Percentiles rank a stretch among this genome's conserved stretches.
These are phyloP conservation scores for Coecobrya sp. DNA, from an alignment of 2,888 invertebrate species.

Conservation along the genomic window DNA sequence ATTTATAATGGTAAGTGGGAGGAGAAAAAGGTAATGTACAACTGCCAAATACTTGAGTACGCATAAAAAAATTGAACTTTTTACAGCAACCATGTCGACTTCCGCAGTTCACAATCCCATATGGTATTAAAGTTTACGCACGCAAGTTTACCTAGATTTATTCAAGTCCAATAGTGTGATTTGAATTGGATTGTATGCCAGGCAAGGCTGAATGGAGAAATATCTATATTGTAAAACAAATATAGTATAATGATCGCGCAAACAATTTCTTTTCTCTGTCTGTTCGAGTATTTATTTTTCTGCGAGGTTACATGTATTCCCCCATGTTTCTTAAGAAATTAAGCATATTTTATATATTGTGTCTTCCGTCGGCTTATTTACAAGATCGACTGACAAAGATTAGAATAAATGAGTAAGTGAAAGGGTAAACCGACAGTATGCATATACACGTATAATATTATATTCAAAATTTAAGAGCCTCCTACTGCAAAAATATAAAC, in stretches of 20 bases:
- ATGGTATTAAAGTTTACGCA: not conserved
- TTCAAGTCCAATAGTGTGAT: not conserved
- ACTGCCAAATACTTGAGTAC: slow-evolving; percentile 1
- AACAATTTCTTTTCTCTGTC: not conserved
- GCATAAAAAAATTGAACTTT: slow-evolving; percentile 12
- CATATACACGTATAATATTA: not conserved
- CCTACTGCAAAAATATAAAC: not conserved
- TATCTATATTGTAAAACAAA: not conserved
- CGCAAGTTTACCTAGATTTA: not conserved
- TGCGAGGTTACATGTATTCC: not conserved
- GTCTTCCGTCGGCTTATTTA: not conserved
- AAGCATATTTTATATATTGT: not conserved
- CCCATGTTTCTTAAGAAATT: slow-evolving; percentile 14
- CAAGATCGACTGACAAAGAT: not conserved
- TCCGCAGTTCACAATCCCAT: not conserved
- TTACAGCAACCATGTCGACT: too few species aligned
- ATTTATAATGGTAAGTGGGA: slow-evolving; percentile 23
- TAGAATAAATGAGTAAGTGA: not conserved
- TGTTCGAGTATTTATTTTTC: not conserved
- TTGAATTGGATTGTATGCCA: not conserved
- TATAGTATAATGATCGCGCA: not conserved
- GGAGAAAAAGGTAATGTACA: not conserved
- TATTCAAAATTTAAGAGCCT: not conserved
- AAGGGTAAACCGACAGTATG: not conserved
- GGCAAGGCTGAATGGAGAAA: not conserved